Conservation (phyloP, 1,140 invertebrate species). For the Lysiphlebus fabarum region DNA sequence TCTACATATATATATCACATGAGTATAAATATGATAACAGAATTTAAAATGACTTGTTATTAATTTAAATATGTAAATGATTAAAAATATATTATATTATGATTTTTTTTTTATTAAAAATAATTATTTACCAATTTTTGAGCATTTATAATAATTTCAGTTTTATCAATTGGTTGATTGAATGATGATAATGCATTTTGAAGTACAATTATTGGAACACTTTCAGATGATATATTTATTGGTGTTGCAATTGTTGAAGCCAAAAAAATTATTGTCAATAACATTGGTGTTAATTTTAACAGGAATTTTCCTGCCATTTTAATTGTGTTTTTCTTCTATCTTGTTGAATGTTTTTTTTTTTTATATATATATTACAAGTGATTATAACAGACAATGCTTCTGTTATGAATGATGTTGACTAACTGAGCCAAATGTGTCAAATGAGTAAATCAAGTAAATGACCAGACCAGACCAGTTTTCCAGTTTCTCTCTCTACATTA, state of each 20-base stretch:
- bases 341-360: not conserved
- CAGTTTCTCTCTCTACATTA: too few species aligned
- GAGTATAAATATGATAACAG: too few species aligned
- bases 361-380: too few species aligned
- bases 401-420: too few species aligned
- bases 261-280: constrained; percentile 9
- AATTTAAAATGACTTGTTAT: too few species aligned
- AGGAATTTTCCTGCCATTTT: constrained; percentile 13
- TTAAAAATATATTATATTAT: constrained; percentile 10
- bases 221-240: constrained; percentile 28
- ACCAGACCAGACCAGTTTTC: too few species aligned
- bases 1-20: too few species aligned
- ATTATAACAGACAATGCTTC: too few species aligned
- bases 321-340: not conserved
- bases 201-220: constrained; percentile 30
- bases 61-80: not conserved
- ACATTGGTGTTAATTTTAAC: not conserved
- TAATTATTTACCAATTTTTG: constrained; percentile 40
- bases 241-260: constrained; percentile 11
- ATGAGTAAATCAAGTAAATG: too few species aligned
- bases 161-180: constrained; percentile 39
- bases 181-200: constrained; percentile 38
- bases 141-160: constrained; percentile 40
- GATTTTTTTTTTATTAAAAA: constrained; percentile 14
- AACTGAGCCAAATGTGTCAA: too few species aligned